Conservation (phyloP, 2,113 vertebrate genomes). For the Numida meleagris region DNA sequence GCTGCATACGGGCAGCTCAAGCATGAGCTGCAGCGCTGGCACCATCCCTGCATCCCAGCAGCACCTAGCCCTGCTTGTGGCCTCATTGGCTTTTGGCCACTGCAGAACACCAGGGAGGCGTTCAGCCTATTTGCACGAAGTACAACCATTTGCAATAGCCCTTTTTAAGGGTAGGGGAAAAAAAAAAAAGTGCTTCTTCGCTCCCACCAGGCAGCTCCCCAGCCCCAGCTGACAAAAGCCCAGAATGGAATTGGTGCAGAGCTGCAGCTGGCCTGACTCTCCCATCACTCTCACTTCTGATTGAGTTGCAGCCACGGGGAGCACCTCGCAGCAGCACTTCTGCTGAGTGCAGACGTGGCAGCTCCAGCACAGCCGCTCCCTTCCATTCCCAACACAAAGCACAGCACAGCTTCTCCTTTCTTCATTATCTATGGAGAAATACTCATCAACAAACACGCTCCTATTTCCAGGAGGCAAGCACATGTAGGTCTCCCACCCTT, state of each 20-base stretch:
- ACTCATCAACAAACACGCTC: background rate
- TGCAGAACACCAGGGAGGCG: background rate
- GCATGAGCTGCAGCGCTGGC: rapidly evolving
- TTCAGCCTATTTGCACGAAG: background rate
- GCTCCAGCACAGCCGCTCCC: background rate
- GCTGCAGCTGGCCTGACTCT: rapidly evolving
- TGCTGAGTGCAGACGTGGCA: background rate
- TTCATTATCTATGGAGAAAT: background rate
- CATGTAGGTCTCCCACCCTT: rapidly evolving
- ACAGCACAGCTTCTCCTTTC: background rate
- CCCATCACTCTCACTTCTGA: background rate
- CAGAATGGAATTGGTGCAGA: background rate
- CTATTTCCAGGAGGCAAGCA: background rate
- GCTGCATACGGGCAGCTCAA: rapidly evolving
- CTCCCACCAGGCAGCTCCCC: background rate
- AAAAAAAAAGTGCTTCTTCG: background rate
- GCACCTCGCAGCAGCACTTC: background rate
- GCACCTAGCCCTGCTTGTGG: background rate
- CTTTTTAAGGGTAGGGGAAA: rapidly evolving
- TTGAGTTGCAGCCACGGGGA: background rate
- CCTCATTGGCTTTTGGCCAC: rapidly evolving
- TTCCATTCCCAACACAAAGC: background rate
- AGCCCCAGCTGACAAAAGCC: background rate
- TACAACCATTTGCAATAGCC: background rate
- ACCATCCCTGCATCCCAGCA: rapidly evolving